These are phyloP conservation scores for Zaprionus davidi DNA, from an alignment of 1,140 invertebrate species.

Conservation along the genomic window DNA sequence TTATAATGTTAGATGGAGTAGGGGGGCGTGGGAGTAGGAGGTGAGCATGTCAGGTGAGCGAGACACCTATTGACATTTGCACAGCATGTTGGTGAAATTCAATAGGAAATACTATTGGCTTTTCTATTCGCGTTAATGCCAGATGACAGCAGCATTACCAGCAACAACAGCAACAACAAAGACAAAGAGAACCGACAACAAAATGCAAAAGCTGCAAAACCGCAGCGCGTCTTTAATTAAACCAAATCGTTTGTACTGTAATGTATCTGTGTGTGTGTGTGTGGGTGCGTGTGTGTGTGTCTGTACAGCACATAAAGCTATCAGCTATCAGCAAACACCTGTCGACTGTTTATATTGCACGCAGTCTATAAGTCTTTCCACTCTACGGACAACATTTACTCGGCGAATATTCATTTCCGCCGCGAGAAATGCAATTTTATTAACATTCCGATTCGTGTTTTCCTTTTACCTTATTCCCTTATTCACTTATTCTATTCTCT, in stretches of 20 bases:
- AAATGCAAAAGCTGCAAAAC: conserved; percentile 39
- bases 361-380: conserved; percentile 8
- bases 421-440: conserved; percentile 4
- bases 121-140: conserved; percentile 41
- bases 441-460: conserved; percentile 1
- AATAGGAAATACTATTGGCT: conserved; percentile 41
- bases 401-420: conserved; percentile 10
- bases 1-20: conserved; percentile 13
- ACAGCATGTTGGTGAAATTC: conserved; percentile 38
- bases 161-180: conserved; percentile 20
- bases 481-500: neutral
- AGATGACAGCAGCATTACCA: conserved; percentile 19
- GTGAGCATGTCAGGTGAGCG: neutral
- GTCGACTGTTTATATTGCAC: conserved; percentile 34
- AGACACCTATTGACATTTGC: conserved; percentile 53
- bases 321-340: conserved; percentile 56
- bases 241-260: conserved; percentile 69
- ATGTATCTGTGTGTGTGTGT: conserved; percentile 27
- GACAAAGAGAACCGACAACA: conserved; percentile 2
- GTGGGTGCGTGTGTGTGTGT: conserved; percentile 1
- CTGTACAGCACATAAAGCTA: conserved; percentile 34
- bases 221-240: conserved; percentile 61
- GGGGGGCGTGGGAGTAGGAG: neutral
- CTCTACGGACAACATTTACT: conserved; percentile 9
- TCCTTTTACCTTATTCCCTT: neutral